These are phyloP conservation scores for Phalangium opilio DNA, from an alignment of 2,888 invertebrate genomes.

Conservation along the genomic window DNA sequence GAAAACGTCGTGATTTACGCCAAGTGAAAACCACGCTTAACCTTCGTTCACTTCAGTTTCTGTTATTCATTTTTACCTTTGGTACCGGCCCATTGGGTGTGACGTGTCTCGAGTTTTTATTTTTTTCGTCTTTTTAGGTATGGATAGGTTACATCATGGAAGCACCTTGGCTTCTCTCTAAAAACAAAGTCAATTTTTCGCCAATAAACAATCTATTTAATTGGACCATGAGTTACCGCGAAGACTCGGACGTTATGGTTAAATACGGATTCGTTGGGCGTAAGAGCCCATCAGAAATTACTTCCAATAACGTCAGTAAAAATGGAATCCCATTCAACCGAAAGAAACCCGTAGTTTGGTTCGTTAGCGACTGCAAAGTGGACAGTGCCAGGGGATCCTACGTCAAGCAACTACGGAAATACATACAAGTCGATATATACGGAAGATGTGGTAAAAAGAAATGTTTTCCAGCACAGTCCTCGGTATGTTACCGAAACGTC, in stretches of 20 bases:
- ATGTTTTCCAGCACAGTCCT: constrained; percentile 10
- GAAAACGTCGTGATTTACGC: too few species aligned
- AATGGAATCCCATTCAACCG: neutral
- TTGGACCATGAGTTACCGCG: constrained; percentile 18
- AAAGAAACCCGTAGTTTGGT: constrained; percentile 28
- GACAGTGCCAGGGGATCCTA: constrained; percentile 28
- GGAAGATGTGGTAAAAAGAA: constrained; percentile 28
- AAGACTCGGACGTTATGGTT: constrained; percentile 11
- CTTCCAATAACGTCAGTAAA: neutral
- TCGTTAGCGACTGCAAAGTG: constrained; percentile 33
- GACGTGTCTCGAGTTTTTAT: too few species aligned
- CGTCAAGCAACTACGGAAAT: constrained; percentile 26
- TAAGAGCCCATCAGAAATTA: constrained; percentile 1
- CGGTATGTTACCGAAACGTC: constrained; percentile 8
- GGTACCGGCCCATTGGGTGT: too few species aligned
- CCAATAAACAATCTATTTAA: constrained; percentile 10
- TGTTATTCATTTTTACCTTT: too few species aligned
- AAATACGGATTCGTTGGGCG: constrained; percentile 10
- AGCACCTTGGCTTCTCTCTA: constrained; percentile 12
- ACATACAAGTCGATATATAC: constrained; percentile 28
- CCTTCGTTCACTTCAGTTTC: too few species aligned
- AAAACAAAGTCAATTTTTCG: too few species aligned
- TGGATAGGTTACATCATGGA: constrained; percentile 15
- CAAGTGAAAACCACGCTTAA: too few species aligned
- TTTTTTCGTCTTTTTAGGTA: too few species aligned